Evolutionary conservation across 37 sponge, comb jelly and placozoan genomes (phyloP), one percentile per base, ranked within the genome.

Genomic region (Halichondria panicea): DNA sequence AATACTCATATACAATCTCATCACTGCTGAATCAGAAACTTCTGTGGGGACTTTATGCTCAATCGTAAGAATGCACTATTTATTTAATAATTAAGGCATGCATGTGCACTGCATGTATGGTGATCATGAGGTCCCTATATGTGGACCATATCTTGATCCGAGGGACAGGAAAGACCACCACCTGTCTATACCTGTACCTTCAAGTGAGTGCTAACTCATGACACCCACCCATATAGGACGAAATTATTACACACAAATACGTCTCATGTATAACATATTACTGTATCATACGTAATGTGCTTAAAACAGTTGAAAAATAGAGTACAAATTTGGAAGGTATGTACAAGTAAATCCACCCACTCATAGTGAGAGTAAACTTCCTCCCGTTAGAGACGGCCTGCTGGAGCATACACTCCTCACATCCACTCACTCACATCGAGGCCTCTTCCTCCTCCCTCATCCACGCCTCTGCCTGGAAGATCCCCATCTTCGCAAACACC

Each of bases 341-440:
- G n/a, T n/a, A n/a, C n/a, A n/a, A 24, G 4, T 4, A 4, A 6
- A 42, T 43, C 25, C 24, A 4, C 44, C 15, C 25, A 61, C 86
- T 81, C 22, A 89, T 83, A n/a, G 91, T 88, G 28, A 93, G 68
- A 4, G 94, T 93, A 13, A 93, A 77, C 40, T 90, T 93, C 40
- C 86, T 90, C 44, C 87, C 76, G 80, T 71, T 84, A 3, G 91
- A 86, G 62, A 90, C 91, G 9, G 94, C 65, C 56, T 93, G 94
- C 72, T 88, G 84, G 70, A 92, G 78, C 24, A 93, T 75, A 86
- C 15, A 93, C 43, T 87, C 87, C 91, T 24, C 95, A 91, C 88
- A 87, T 94, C 78, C 91, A 91, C n/a, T 90, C 92, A 77, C 80
- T 88, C 36, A 90, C 82, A 50, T 74, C 45, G 91, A 73, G 61